Evolutionary conservation across 2,888 invertebrate species (phyloP), one percentile per base, ranked within the genome.

Genomic region (Slavum lentiscoides): DNA sequence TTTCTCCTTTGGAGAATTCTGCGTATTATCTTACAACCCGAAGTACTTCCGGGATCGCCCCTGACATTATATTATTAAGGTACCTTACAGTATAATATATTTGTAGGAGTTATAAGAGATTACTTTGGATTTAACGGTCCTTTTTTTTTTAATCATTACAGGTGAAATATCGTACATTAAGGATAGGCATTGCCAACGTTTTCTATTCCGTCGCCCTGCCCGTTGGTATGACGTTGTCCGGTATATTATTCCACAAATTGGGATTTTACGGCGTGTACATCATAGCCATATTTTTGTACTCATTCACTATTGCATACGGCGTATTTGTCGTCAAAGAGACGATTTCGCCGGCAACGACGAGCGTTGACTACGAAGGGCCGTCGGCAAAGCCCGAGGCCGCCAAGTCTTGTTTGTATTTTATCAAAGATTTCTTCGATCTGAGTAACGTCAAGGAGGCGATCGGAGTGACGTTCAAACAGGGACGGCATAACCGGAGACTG

Each of bases 181-280:
- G 96, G 83, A 94, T 96, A 84, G 95, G 95, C 43, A 91, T 96
- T 75, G 92, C 95, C 83, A 96, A 96, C 87, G 90, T 95, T 11
- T 95, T 95, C 87, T 92, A 94, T 84, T 95, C 95, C 1, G 88
- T 96, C 70, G 95, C 96, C 43, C 92, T 95, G 80, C 95, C 96
- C 0, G 90, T 96, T 15, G 96, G 96, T n/a, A 92, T 94, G 85
- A 94, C 95, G 7, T 88, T 94, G 7, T 95, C 95, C 85, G 96
- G 96, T 0, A 90, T 94, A 76, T 88, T 96, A 83, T 84, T 84
- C 82, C 83, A 83, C 64, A 77, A 84, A 80, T 84, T 85, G 55
- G 85, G 85, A 30, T 91, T 94, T 85, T 94, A 94, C 85, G 94
- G 94, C 64, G 92, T 94, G 19, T 94, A 94, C 85, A 90, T 92